phyloP scores from a whole-genome alignment of 2,888 invertebrate genomes.

The Chydorus sphaericus region DNA sequence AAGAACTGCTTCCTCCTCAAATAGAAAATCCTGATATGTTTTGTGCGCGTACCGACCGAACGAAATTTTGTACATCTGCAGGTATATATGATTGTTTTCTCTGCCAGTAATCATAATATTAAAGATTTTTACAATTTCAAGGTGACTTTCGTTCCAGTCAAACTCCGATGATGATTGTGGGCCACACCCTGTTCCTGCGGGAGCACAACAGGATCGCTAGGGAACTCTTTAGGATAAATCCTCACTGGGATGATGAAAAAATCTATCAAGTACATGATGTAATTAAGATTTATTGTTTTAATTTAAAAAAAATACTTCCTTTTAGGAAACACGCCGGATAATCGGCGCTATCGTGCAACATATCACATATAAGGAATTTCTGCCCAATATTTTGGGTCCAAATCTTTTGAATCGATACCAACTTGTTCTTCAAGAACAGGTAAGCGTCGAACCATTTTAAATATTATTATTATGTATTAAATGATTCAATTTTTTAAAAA shows the following conservation, averaged over 20 bases:
- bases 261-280: conserved; percentile 38
- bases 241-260: conserved; percentile 87
- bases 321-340: conserved; percentile 21
- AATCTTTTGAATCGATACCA: conserved; percentile 29
- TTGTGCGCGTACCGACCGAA: conserved; percentile 28
- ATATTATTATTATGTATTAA: not conserved
- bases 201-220: conserved; percentile 78
- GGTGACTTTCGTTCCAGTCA: conserved; percentile 87
- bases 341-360: conserved; percentile 23
- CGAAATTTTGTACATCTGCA: conserved; percentile 31
- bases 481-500: not conserved
- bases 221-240: conserved; percentile 60
- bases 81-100: not conserved
- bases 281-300: not conserved
- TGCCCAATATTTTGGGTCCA: conserved; percentile 31
- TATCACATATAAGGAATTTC: conserved; percentile 25
- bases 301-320: no score
- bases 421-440: conserved; percentile 22
- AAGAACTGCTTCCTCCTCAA: conserved; percentile 32
- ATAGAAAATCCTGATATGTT: conserved; percentile 31
- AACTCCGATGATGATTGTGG: conserved; percentile 71
- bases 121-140: not conserved
- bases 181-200: conserved; percentile 80
- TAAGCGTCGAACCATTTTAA: not conserved
- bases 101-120: not conserved